phyloP scores from a whole-genome alignment of 2,888 invertebrate species.

The Drepana falcataria region DNA sequence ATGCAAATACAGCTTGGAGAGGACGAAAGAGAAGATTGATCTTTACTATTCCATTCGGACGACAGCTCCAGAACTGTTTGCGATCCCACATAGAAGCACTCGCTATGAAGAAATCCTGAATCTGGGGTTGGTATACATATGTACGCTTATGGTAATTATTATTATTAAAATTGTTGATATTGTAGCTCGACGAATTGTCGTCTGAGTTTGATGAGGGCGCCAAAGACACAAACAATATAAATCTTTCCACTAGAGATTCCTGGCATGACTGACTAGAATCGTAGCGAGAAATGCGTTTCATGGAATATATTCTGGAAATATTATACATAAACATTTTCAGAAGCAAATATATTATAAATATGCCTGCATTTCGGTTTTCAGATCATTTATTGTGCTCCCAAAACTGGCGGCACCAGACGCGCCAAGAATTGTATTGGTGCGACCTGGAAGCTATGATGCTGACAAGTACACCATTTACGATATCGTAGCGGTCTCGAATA shows the following conservation, averaged over 20 bases:
- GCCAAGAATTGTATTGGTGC: slow-evolving; percentile 71
- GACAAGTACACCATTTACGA: slow-evolving; percentile 49
- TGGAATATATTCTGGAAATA: too few species aligned
- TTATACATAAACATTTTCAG: too few species aligned
- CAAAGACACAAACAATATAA: too few species aligned
- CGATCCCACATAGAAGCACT: slow-evolving; percentile 31
- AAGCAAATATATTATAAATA: too few species aligned
- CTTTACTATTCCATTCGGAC: slow-evolving; percentile 74
- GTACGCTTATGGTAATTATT: too few species aligned
- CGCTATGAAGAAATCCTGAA: slow-evolving; percentile 43
- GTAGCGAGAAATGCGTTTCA: too few species aligned
- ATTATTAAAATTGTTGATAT: too few species aligned
- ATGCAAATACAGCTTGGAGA: slow-evolving; percentile 81
- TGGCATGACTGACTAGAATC: too few species aligned
- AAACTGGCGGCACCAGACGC: slow-evolving; percentile 39
- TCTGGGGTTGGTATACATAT: slow-evolving; percentile 31
- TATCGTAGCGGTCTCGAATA: slow-evolving; percentile 31
- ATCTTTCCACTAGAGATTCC: too few species aligned
- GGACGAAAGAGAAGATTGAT: slow-evolving; percentile 81
- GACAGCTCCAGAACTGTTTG: slow-evolving; percentile 72
- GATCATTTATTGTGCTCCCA: slow-evolving; percentile 40
- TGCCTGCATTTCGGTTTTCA: slow-evolving; percentile 15
- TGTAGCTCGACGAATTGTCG: too few species aligned
- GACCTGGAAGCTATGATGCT: slow-evolving; percentile 70
- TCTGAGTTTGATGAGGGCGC: too few species aligned